Conservation (phyloP, 2,113 vertebrate species). For the Noctilio leporinus region DNA sequence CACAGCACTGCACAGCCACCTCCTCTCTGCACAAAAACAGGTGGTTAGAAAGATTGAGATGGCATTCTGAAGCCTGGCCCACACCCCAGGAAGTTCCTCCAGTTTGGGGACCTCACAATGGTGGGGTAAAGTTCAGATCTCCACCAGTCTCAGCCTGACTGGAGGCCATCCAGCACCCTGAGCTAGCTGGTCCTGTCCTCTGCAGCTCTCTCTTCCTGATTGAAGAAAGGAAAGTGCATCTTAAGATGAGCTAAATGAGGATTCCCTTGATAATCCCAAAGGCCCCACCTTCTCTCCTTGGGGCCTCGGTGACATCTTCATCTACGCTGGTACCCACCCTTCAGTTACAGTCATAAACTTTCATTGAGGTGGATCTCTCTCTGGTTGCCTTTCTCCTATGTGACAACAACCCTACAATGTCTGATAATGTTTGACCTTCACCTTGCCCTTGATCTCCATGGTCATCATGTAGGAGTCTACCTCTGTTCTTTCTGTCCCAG, state of each 20-base stretch:
- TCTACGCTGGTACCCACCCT: too few relatives aligned
- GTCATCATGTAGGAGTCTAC: too few relatives aligned
- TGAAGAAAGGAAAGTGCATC: not conserved
- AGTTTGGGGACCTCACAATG: rapidly evolving
- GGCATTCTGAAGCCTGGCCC: not conserved
- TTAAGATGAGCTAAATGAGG: not conserved
- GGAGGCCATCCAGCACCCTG: not conserved
- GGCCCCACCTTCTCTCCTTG: rapidly evolving
- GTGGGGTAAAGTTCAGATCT: not conserved
- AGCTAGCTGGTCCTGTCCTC: not conserved
- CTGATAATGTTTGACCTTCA: too few relatives aligned
- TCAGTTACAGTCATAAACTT: not conserved
- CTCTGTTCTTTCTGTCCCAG: not conserved
- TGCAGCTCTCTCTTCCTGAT: not conserved
- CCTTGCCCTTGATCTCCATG: not conserved
- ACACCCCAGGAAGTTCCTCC: not conserved
- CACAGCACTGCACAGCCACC: not conserved
- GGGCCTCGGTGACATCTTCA: not conserved
- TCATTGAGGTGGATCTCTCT: not conserved
- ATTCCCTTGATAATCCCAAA: not conserved
- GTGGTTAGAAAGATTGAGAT: not conserved
- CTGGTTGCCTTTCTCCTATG: not conserved
- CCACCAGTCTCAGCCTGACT: not conserved
- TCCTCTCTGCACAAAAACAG: constrained; percentile 7
- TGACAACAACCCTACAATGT: not conserved